A percentile compares a stretch with the other conserved stretches of the same genome.
Evolutionary conservation across 1,140 invertebrate species (phyloP).

Genomic region (Calephelis nemesis): DNA sequence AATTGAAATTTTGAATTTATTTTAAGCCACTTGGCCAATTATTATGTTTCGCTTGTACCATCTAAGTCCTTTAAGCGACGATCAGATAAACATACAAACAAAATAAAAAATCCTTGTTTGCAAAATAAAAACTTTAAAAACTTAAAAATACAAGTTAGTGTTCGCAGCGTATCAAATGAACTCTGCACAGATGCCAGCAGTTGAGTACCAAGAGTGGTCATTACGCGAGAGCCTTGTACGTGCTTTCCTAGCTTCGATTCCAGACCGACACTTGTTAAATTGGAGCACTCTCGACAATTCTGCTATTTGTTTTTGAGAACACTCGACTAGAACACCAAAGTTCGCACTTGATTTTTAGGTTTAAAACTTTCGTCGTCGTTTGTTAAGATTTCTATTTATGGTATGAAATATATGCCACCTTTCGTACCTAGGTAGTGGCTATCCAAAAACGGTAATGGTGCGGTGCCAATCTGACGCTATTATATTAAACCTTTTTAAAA

Average conservation of each 20-base stretch:
- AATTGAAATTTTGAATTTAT: no score
- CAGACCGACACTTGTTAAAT: constrained; percentile 26
- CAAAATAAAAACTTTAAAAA: neutral
- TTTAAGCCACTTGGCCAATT: no score
- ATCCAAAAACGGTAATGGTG: no score
- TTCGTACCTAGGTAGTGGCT: no score
- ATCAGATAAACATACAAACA: no score
- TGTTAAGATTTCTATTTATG: no score
- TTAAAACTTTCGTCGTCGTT: neutral
- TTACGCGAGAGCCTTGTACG: constrained; percentile 29
- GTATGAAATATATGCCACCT: no score
- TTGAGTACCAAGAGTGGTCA: constrained; percentile 24
- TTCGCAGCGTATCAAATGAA: neutral
- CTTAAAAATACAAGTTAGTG: neutral
- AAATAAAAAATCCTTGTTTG: no score
- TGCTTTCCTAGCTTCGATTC: constrained; percentile 34
- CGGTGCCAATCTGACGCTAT: no score
- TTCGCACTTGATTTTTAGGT: constrained; percentile 1
- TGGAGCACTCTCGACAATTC: constrained; percentile 24
- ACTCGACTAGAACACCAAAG: constrained; percentile 4
- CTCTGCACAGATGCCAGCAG: constrained; percentile 5
- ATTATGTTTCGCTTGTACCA: no score
- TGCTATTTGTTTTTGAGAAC: constrained; percentile 24
- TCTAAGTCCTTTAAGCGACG: no score
- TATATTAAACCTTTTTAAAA: no score